Conservation (phyloP, 2,797 vertebrate species). For the Percopsis omiscomaycus region DNA sequence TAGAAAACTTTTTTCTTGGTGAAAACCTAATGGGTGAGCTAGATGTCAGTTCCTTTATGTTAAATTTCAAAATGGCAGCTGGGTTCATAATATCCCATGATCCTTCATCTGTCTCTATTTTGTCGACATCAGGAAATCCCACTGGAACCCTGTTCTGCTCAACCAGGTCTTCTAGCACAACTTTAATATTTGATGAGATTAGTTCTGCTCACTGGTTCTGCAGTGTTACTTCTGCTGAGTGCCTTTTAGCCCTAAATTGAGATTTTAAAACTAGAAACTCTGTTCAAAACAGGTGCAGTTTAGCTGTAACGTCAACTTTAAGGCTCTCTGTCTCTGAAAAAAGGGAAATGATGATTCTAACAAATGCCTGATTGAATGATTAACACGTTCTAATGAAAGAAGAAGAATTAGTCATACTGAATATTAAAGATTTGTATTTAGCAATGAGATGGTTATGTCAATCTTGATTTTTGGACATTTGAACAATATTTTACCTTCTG, state of each 20-base stretch:
- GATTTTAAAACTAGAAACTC: slow-evolving; percentile 19
- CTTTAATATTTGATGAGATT: slow-evolving; percentile 86
- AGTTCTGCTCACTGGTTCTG: slow-evolving; percentile 77
- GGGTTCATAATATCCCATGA: slow-evolving; percentile 42
- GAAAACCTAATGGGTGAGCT: not conserved
- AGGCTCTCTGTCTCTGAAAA: slow-evolving; percentile 21
- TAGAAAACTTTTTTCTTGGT: too few relatives aligned
- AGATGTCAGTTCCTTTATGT: not conserved
- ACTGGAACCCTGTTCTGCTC: slow-evolving; percentile 42
- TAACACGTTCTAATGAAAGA: too few relatives aligned
- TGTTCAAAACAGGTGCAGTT: slow-evolving; percentile 33
- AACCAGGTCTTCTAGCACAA: slow-evolving; percentile 60
- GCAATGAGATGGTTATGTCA: too few relatives aligned
- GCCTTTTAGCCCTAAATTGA: slow-evolving; percentile 40
- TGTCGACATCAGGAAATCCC: slow-evolving; percentile 48
- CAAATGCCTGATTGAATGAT: not conserved
- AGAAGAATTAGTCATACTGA: too few relatives aligned
- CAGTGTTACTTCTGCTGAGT: slow-evolving; percentile 60
- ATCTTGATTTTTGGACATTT: not conserved
- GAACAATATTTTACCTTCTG: not conserved
- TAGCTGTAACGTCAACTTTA: slow-evolving; percentile 37
- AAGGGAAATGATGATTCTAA: slow-evolving; percentile 17
- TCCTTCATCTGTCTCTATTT: slow-evolving; percentile 40
- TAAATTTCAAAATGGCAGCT: slow-evolving; percentile 46
- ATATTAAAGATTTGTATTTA: too few relatives aligned